Evolutionary conservation across 1,140 invertebrate species (phyloP), one percentile per base, ranked within the genome.

Genomic region (Lethrus apterus): DNA sequence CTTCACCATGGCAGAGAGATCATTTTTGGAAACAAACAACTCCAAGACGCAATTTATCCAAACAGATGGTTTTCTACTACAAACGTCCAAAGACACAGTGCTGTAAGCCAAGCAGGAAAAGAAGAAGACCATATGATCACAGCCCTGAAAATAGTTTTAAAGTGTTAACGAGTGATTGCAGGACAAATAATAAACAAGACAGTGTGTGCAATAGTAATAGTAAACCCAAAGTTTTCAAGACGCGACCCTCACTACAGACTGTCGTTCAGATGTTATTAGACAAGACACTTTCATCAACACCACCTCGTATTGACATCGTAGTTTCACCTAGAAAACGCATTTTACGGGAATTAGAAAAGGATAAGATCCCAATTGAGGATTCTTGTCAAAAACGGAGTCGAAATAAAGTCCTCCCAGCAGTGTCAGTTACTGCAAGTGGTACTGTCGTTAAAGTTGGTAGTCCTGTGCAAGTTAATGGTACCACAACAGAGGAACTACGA

Each of bases 1-100:
- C 86, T 31, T 90, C 86, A 56, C 86, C 86, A 44, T 89, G 86
- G 84, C 84, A 87, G 66, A 74, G 86, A 50, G 86, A 91, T 66
- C 86, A 89, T 64, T 82, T 81, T 57, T 90, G 86, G 84, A 90
- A 90, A 63, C 86, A 90, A 66, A 70, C 75, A 19, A 70, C 76
- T 51, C 86, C 88, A 21, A 77, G 79, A 44, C 77, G 77, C 23
- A 79, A 80, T 62, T 70, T 82, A 33, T 84, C 81, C 46, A 79
- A 76, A 57, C 80, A 85, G 66, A 73, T 88, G 67, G 74, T 77
- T 56, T 79, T 88, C 57, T 82, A 77, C 58, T 87, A 84, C 64
- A 73, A 76, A 58, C 72, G 81, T 44, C 76, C 78, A 51, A 69
- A 70, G 36, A 29, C 70, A 75, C 56, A 66, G 67, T 45, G 69